phyloP scores from a whole-genome alignment of 2,113 vertebrate genomes.

The Rallus limicola region DNA sequence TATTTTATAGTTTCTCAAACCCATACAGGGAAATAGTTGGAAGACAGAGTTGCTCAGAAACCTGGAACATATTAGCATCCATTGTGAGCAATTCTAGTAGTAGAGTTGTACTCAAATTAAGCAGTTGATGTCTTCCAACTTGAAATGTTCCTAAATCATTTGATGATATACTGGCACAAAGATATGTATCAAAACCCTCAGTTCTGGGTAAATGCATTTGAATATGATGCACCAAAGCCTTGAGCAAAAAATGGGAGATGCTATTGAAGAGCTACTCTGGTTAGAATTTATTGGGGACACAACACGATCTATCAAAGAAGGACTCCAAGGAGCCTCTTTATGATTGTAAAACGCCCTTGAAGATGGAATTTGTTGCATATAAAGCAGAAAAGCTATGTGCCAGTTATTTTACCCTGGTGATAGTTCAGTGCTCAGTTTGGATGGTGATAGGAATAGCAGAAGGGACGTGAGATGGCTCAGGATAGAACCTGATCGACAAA shows the following conservation, averaged over 20 bases:
- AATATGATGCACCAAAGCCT: not conserved
- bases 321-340: not conserved
- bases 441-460: not conserved
- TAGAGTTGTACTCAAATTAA: not conserved
- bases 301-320: not conserved
- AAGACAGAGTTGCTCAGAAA: not conserved
- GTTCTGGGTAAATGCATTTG: not conserved
- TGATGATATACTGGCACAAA: not conserved
- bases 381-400: not conserved
- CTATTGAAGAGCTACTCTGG: not conserved
- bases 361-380: not conserved
- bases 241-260: not conserved
- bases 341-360: not conserved
- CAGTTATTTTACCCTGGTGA: not conserved
- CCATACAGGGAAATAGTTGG: not conserved
- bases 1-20: not conserved
- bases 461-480: not conserved
- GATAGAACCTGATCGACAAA: not conserved
- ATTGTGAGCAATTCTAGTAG: not conserved
- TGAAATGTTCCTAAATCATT: not conserved
- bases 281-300: not conserved
- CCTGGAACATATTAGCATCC: not conserved
- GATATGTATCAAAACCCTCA: not conserved
- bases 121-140: rapidly evolving
- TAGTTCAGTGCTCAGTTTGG: not conserved